Base-by-base conservation (phyloP, 2,113 vertebrate species). In the Seriola aureovittata region DNA sequence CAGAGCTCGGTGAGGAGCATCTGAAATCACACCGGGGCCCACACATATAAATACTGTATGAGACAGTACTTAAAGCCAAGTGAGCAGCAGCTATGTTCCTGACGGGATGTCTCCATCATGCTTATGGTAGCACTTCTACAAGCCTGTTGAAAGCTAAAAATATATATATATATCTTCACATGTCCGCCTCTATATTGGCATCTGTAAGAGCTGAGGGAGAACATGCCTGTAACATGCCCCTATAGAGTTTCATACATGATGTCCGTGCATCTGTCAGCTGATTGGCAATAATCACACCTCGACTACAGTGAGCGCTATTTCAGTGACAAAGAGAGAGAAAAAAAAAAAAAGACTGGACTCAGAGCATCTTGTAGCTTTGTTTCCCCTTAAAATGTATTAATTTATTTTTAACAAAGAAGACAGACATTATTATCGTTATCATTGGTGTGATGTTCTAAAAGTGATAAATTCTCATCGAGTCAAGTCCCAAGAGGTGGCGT, bases 11-110 rank as follows among this genome's bases (percentile, higher is more conserved):
- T 17, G 8, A 66, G 66, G 64, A 79, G 74, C 85, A 90, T 90
- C 62, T 82, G 82, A 89, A 71, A 84, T 91, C 84, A 88, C 88
- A 86, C 81, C 75, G 58, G 17, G 50, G 74, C 86, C 81, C 86
- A 85, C 84, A 84, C 89, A 60, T 50, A 81, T 67, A 88, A 82
- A 82, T 81, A 73, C 82, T 84, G 83, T 42, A 78, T 64, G 83
- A 89, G 14, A 77, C 52, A 2, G 40, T 60, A 38, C 57, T 85
- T 52, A 64, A 64, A 65, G 82, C 88, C 89, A 92, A 93, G 23
- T 91, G 86, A 92, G 90, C 89, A 92, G 86, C 86, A 88, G 88
- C 84, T 65, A 83, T 75, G 59, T 59, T 82, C 82, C 87, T 92
- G 90, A 92, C 67, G 52, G 75, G 58, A 42, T 68, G 72, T 84